phyloP scores from a whole-genome alignment of 2,888 invertebrate genomes.

The Leptinotarsa juncta region DNA sequence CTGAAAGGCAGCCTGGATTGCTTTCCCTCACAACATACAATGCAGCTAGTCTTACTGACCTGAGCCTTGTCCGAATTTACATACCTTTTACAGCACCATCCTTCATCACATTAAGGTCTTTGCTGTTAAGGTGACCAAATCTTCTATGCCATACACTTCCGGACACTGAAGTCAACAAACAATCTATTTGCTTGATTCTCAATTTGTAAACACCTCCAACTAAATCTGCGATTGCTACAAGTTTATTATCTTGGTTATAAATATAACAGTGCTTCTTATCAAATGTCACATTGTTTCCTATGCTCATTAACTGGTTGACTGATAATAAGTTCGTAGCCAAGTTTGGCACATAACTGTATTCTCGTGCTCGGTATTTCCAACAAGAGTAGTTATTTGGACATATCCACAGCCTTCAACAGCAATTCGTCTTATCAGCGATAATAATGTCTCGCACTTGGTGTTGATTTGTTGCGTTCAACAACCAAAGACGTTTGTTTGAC shows the following conservation, averaged over 20 bases:
- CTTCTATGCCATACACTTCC: slow-evolving; percentile 30
- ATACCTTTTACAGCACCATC: slow-evolving; percentile 21
- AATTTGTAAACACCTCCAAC: not conserved
- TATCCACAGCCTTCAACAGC: slow-evolving; percentile 24
- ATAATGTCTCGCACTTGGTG: too few species aligned
- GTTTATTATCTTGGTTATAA: not conserved
- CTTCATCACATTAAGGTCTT: slow-evolving; percentile 26
- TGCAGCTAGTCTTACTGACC: slow-evolving; percentile 19
- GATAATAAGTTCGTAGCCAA: slow-evolving; percentile 32
- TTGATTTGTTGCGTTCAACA: too few species aligned
- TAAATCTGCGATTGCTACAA: not conserved
- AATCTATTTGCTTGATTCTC: slow-evolving; percentile 38
- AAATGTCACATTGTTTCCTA: slow-evolving; percentile 22
- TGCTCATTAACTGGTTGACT: slow-evolving; percentile 24
- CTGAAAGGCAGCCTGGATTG: slow-evolving; percentile 50
- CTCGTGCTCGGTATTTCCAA: slow-evolving; percentile 8
- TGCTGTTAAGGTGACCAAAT: slow-evolving; percentile 14
- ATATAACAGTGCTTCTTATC: not conserved
- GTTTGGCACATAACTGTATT: slow-evolving; percentile 23
- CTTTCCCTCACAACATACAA: slow-evolving; percentile 25
- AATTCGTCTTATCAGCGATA: not conserved
- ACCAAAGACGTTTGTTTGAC: too few species aligned
- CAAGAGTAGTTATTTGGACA: slow-evolving; percentile 21
- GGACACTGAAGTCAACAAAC: not conserved
- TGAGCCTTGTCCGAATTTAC: not conserved